Conservation (phyloP, 1,140 invertebrate species). For the Drosophila sulfurigaster region DNA sequence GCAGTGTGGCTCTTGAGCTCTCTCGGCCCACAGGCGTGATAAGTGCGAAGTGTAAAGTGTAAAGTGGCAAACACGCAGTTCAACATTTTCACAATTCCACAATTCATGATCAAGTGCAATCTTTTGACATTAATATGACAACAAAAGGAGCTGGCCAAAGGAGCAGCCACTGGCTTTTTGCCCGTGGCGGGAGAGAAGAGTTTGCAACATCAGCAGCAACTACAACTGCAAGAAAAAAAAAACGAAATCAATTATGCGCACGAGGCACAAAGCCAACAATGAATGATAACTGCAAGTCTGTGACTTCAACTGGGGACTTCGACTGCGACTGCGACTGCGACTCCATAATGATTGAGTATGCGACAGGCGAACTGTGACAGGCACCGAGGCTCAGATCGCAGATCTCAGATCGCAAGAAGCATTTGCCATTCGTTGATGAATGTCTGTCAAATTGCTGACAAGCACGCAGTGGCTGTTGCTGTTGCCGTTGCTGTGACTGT, state of each 20-base stretch:
- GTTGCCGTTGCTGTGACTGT: constrained; percentile 14
- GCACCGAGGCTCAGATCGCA: constrained; percentile 48
- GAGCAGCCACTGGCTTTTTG: constrained; percentile 2
- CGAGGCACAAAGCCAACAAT: constrained; percentile 62
- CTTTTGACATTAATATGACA: constrained; percentile 83
- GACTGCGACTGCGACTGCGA: constrained; percentile 16
- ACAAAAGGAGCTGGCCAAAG: constrained; percentile 56
- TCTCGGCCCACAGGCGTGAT: constrained; percentile 46
- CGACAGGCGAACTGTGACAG: constrained; percentile 60
- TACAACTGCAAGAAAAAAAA: constrained; percentile 1
- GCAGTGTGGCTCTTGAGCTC: constrained; percentile 17
- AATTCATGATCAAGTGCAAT: constrained; percentile 83
- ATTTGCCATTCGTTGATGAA: constrained; percentile 62
- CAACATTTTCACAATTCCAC: constrained; percentile 41
- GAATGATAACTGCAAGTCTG: constrained; percentile 44
- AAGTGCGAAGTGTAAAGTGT: constrained; percentile 51
- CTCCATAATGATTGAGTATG: constrained; percentile 73
- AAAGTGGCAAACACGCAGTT: constrained; percentile 76
- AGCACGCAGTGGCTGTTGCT: constrained; percentile 58
- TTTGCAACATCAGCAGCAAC: constrained; percentile 14
- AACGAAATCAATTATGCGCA: constrained; percentile 78
- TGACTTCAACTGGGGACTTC: constrained; percentile 1
- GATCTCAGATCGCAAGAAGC: not conserved
- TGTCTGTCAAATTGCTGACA: constrained; percentile 83
- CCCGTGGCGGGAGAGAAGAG: not conserved